Evolutionary conservation across 2,113 vertebrate species (phyloP).

Genomic region (Pteronura brasiliensis): DNA sequence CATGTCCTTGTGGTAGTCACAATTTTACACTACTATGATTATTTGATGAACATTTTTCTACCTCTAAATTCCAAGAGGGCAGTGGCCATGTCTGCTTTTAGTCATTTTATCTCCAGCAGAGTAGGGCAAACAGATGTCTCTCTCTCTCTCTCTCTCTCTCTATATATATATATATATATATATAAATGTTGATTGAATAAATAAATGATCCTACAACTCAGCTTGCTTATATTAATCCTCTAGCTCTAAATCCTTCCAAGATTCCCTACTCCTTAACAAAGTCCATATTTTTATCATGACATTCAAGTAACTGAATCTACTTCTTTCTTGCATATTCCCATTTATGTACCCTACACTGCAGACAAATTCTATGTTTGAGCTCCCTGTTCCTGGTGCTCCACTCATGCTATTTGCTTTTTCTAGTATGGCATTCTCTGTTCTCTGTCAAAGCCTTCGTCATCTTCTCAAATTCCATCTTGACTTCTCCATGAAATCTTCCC

Average conservation of each 20-base stretch:
- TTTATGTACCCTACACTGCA: background rate
- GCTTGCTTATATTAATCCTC: background rate
- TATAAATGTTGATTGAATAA: background rate
- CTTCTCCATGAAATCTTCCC: background rate
- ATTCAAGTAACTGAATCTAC: background rate
- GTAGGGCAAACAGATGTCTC: background rate
- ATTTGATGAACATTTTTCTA: background rate
- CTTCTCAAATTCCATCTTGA: background rate
- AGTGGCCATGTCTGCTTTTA: background rate
- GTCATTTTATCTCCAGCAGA: background rate
- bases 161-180: background rate
- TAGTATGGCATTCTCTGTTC: background rate
- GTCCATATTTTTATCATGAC: background rate
- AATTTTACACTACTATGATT: background rate
- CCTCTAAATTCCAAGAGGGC: background rate
- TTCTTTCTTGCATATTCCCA: background rate
- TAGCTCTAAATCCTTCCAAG: background rate
- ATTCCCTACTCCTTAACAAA: background rate
- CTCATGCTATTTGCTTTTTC: background rate
- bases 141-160: background rate
- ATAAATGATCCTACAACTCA: background rate
- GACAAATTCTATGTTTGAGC: background rate
- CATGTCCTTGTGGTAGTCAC: background rate
- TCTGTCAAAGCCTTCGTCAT: background rate
- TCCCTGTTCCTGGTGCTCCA: background rate